Conservation (phyloP, 2,113 vertebrate species). For the Thinocorus orbignyianus region DNA sequence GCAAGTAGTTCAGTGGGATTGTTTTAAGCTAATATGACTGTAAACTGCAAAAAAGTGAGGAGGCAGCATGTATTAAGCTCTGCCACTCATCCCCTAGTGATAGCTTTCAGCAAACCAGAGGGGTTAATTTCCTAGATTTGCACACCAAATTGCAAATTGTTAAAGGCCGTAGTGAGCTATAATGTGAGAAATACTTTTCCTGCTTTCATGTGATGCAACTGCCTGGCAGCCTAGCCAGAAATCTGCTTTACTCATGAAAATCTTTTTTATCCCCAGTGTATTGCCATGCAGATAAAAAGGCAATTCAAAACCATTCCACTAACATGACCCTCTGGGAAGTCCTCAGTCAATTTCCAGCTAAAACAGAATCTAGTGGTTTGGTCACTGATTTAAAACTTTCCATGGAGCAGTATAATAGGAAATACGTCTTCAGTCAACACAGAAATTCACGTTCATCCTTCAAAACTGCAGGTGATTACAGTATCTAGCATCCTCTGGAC, state of each 20-base stretch:
- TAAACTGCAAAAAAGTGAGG: background rate
- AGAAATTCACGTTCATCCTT: background rate
- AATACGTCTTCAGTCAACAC: background rate
- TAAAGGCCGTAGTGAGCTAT: background rate
- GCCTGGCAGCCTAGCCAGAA: background rate
- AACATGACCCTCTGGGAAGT: background rate
- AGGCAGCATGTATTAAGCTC: background rate
- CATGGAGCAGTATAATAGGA: background rate
- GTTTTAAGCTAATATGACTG: background rate
- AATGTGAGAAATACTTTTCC: background rate
- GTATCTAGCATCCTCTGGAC: background rate
- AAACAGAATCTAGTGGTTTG: background rate
- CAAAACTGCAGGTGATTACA: background rate
- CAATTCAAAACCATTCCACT: background rate
- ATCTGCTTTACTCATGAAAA: slow-evolving; percentile 9
- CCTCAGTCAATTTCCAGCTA: background rate
- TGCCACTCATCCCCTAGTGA: background rate
- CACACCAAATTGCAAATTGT: background rate
- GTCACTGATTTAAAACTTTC: background rate
- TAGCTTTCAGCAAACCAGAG: background rate
- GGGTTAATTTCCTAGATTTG: background rate
- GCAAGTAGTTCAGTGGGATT: background rate
- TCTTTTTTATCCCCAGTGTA: background rate
- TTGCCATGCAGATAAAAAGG: slow-evolving; percentile 17
- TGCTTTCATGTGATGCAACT: background rate